A percentile compares a stretch with the other conserved stretches of the same genome.
Evolutionary conservation across 2,113 vertebrate species (phyloP).

Genomic region (Sula dactylatra): DNA sequence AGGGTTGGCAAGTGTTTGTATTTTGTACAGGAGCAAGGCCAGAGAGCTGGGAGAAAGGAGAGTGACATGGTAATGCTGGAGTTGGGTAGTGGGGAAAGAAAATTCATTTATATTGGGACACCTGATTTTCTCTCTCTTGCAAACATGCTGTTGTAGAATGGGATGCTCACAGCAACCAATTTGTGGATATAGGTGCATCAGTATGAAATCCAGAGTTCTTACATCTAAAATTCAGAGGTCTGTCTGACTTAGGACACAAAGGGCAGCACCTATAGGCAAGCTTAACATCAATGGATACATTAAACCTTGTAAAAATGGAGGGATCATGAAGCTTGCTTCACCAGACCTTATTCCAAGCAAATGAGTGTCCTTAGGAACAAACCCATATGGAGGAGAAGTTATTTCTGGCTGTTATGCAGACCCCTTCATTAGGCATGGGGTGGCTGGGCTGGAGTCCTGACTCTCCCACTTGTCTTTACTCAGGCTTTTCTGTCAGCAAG

Average conservation of each 20-base stretch:
- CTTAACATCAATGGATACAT: background rate
- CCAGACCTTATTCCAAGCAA: background rate
- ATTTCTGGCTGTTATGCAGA: background rate
- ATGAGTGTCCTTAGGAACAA: background rate
- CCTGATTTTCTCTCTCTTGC: background rate
- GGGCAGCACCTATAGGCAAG: background rate
- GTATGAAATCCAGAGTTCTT: background rate
- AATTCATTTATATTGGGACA: background rate
- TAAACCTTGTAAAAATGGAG: background rate
- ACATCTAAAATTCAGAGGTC: background rate
- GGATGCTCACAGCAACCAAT: background rate
- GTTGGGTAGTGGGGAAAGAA: background rate
- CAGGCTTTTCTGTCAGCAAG: background rate
- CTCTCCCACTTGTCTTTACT: background rate
- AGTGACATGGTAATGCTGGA: background rate
- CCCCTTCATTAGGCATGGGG: rapidly evolving
- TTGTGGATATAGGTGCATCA: rapidly evolving
- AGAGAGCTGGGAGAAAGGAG: background rate
- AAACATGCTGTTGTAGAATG: background rate
- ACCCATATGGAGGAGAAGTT: rapidly evolving
- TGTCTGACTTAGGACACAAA: background rate
- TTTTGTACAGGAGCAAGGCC: background rate
- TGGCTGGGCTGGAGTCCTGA: background rate
- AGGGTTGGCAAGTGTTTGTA: background rate
- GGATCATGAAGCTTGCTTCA: background rate